phyloP scores from a whole-genome alignment of 2,113 vertebrate species.

The Zosterops lateralis region DNA sequence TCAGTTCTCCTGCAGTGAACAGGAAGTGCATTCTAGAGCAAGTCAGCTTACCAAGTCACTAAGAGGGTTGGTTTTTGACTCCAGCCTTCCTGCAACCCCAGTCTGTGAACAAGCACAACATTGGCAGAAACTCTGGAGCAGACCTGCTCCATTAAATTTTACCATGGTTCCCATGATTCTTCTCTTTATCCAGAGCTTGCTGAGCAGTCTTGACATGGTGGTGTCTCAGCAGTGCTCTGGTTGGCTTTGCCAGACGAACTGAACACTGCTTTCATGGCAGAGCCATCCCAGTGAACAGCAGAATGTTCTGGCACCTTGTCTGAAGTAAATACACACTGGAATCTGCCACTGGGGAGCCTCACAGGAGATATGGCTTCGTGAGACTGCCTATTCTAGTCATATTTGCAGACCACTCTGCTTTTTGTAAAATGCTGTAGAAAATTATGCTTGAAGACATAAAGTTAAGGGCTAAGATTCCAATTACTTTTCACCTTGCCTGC shows the following conservation, averaged over 20 bases:
- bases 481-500: not conserved
- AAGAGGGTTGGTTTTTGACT: not conserved
- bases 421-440: not conserved
- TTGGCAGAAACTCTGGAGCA: not conserved
- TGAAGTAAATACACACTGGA: not conserved
- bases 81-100: not conserved
- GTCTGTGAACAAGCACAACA: not conserved
- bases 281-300: not conserved
- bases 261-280: not conserved
- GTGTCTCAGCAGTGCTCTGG: not conserved
- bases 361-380: not conserved
- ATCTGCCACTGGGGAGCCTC: not conserved
- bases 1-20: not conserved
- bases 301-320: not conserved
- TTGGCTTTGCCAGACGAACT: not conserved
- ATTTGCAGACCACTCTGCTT: not conserved
- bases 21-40: not conserved
- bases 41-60: not conserved
- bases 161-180: not conserved
- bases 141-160: not conserved
- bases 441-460: not conserved
- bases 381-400: not conserved
- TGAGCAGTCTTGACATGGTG: not conserved
- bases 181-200: not conserved
- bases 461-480: not conserved